Evolutionary conservation across 2,797 vertebrate genomes (phyloP), one percentile per base, ranked within the genome.

Genomic region (Rhinella marina): DNA sequence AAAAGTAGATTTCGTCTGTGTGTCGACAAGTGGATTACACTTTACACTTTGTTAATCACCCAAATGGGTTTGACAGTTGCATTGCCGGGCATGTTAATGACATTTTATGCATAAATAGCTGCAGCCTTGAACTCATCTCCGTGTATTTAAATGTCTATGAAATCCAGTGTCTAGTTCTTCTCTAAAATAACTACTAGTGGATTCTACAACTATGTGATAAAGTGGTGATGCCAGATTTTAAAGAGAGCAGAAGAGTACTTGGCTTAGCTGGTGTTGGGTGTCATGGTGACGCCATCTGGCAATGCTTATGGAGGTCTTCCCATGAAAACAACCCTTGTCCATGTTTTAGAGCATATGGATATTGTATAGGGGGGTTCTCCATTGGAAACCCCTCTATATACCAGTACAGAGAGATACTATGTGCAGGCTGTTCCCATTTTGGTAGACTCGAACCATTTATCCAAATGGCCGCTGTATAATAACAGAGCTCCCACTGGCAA

Each of bases 41-140:
- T 61, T 80, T 59, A 80, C 78, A 59, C 56, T 59, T 80, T 80
- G 57, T 80, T 77, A 77, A 54, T 77, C n/a, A n/a, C 48, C 75
- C 50, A 77, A 77, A 77, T 77, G 50, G 75, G 21, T 52, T 52
- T 77, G 48, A 77, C 75, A 12, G 75, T 52, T 54, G 75, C 13
- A 52, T 52, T 17, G 50, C 48, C 75, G 16, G 29, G 11, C 25
- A n/a, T 25, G 75, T 14, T 77, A 77, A 77, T 77, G 25, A 25
- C 23, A 17, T 52, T 77, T 52, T 77, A 13, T 54, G 75, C 75
- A 54, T n/a, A 54, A 77, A 16, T n/a, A 77, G 75, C 50, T 77
- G 75, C 41, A 77, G 75, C 27, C 48, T 50, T 25, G 48, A 50
- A 50, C n/a, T 16, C 4, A 7, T 17, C 7, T 73, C 48, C 8